Conservation (phyloP, 2,888 invertebrate genomes). For the Leucophora obtusa region DNA sequence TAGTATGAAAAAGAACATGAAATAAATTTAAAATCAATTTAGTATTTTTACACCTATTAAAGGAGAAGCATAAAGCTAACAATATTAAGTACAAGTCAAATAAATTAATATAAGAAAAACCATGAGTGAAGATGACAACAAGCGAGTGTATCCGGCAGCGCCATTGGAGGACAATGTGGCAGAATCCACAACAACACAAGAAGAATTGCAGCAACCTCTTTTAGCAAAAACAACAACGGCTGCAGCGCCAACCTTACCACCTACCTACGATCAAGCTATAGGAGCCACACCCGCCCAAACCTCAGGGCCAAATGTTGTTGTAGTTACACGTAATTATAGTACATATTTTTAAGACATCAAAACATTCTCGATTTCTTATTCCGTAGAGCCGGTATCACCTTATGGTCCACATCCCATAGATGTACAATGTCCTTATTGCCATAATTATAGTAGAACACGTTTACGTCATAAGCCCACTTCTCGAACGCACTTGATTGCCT, state of each 20-base stretch:
- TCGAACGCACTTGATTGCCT: conserved; percentile 81
- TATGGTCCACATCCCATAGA: conserved; percentile 79
- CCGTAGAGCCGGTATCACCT: conserved; percentile 59
- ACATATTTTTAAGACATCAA: background rate
- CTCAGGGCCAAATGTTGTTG: conserved; percentile 65
- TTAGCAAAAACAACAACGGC: conserved; percentile 59
- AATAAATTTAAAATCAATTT: conserved; percentile 27
- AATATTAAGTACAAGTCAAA: background rate
- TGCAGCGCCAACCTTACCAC: conserved; percentile 54
- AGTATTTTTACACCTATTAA: conserved; percentile 41
- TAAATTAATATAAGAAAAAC: background rate
- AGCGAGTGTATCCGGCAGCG: conserved; percentile 66
- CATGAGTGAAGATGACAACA: conserved; percentile 62
- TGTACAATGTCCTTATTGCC: conserved; percentile 79
- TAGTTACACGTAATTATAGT: conserved; percentile 66
- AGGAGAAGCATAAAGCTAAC: conserved; percentile 20
- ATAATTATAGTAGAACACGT: conserved; percentile 78
- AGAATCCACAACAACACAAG: conserved; percentile 55
- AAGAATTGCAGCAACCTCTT: conserved; percentile 66
- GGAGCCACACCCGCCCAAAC: conserved; percentile 56
- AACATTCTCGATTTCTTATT: background rate
- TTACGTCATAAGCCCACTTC: conserved; percentile 78
- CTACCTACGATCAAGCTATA: conserved; percentile 72
- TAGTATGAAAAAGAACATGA: conserved; percentile 14
- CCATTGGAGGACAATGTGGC: conserved; percentile 65